Base-by-base conservation (phyloP, 2,797 vertebrate genomes). In the Cercopithecus mitis region DNA sequence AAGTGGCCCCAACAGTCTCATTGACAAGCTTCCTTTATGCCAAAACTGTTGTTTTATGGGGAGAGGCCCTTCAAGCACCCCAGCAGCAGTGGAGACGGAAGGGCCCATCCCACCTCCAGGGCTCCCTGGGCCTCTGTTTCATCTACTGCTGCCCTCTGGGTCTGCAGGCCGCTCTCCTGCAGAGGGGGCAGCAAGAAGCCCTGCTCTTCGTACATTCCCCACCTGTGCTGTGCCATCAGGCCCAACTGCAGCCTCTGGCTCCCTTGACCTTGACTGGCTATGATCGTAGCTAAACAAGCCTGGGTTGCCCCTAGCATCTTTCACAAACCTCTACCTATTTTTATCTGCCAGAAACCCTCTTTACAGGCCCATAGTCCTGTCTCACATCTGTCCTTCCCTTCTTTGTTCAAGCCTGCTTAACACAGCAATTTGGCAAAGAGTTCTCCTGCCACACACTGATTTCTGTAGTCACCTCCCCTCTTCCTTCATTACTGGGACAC, bases 401-500 rank as follows among this genome's bases (percentile, higher is more conserved):
- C 75, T 83, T 43, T 50, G n/a, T 27, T 84, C 4, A 0, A 55
- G 7, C 15, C 90, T 70, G 30, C 84, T 45, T 30, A 64, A 80
- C 45, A 45, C 72, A 24, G 75, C 45, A 3, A 20, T 43, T 58
- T 87, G 36, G 77, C 76, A 67, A 14, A 47, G 58, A 36, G 47
- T 27, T 27, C 30, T 41, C 33, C 5, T 4, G 15, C 73, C 33
- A 3, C 36, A 19, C 47, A 11, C 83, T 50, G 36, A 55, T 52
- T 24, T 76, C 77, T 20, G 24, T n/a, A 67, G 73, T 57, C 14
- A 5, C 58, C 6, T 55, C 61, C 36, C 79, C 70, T 92, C 95
- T 97, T 94, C 76, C 92, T 50, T 95, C 96, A 92, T 75, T 47
- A 0, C 81, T 45, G 24, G 84, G 77, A 76, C 95, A 80, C 86